A percentile compares a stretch with the other conserved stretches of the same genome.
Conservation (phyloP, 2,113 vertebrate genomes). For the Poeciliopsis prolifica region DNA sequence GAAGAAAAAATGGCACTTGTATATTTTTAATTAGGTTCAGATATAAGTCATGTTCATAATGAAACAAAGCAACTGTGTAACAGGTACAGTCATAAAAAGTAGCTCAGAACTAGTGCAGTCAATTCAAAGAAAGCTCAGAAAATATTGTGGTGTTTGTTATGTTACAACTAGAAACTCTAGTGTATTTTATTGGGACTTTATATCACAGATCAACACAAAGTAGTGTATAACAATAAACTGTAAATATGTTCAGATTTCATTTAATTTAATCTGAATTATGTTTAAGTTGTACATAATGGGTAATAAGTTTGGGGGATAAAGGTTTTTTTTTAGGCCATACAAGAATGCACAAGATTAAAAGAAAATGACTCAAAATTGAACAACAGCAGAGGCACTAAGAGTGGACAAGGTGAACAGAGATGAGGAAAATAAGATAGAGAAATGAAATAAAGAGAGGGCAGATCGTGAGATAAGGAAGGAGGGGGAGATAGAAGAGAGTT, state of each 20-base stretch:
- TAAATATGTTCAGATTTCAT: background rate
- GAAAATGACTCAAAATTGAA: conserved; percentile 24
- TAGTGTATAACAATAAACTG: too few species aligned
- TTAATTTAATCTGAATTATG: background rate
- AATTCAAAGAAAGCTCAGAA: too few species aligned
- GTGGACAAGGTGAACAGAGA: conserved; percentile 18
- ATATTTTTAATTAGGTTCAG: too few species aligned
- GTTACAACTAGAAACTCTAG: too few species aligned
- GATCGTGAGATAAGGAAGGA: conserved; percentile 33
- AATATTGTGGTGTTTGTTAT: too few species aligned
- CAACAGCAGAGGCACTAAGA: conserved; percentile 32
- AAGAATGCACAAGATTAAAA: background rate
- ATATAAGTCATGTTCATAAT: too few species aligned
- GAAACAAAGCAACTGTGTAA: too few species aligned
- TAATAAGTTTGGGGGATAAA: background rate
- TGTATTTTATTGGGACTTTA: too few species aligned
- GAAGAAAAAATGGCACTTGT: background rate
- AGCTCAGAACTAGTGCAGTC: too few species aligned
- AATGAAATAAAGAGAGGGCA: conserved; percentile 10
- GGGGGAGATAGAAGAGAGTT: background rate
- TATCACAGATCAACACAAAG: too few species aligned
- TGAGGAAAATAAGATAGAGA: conserved; percentile 31
- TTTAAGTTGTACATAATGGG: background rate
- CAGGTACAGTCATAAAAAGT: too few species aligned
- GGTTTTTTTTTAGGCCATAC: background rate